Conservation (phyloP, 2,113 vertebrate genomes). For the Probosciger aterrimus region DNA sequence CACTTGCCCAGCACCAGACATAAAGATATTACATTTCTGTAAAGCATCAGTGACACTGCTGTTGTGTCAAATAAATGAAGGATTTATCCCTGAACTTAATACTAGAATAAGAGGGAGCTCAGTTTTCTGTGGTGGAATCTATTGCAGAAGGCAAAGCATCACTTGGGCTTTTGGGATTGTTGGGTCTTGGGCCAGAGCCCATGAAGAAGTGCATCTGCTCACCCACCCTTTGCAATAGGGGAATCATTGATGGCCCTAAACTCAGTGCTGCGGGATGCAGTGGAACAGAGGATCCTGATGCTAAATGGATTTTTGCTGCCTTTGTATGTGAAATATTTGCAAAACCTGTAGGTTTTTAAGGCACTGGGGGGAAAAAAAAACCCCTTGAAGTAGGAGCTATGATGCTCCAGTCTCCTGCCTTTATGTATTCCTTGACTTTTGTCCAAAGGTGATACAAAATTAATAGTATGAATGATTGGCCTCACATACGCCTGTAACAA, state of each 20-base stretch:
- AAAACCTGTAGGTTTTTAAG: not conserved
- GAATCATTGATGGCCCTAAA: fast-evolving
- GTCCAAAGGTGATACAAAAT: not conserved
- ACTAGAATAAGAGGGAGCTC: not conserved
- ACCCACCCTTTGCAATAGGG: not conserved
- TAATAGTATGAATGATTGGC: not conserved
- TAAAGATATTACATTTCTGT: not conserved
- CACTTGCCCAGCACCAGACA: not conserved
- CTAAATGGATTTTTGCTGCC: not conserved
- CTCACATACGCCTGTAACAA: not conserved
- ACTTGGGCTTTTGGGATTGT: not conserved
- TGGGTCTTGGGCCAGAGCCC: not conserved
- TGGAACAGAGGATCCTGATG: not conserved
- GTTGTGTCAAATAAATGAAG: not conserved
- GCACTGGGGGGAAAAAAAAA: fast-evolving
- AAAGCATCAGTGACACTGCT: not conserved
- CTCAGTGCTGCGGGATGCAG: not conserved
- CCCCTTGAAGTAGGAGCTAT: not conserved
- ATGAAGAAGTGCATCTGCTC: not conserved
- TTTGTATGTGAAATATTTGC: not conserved
- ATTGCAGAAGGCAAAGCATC: not conserved
- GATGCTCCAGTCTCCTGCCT: not conserved
- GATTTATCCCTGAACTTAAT: not conserved
- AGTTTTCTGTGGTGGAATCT: not conserved
- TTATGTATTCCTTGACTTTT: not conserved